These are phyloP conservation scores for Psittacula cyanocephala DNA, from an alignment of 2,113 vertebrate species.

Conservation along the genomic window DNA sequence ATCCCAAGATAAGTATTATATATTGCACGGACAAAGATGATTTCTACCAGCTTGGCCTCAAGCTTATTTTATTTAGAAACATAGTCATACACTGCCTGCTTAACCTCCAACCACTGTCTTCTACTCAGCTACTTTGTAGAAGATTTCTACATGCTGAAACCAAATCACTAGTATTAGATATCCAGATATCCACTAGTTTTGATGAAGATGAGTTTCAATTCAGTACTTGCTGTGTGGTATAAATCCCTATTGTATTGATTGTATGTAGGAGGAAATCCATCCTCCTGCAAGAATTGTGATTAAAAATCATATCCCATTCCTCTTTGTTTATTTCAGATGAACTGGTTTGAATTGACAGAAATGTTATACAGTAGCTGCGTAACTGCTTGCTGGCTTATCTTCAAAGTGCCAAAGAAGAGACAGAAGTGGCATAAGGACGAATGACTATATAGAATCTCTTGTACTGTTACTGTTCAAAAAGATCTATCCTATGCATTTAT, in stretches of 20 bases:
- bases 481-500: background rate
- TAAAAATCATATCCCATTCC: background rate
- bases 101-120: no score
- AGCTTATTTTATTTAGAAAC: no score
- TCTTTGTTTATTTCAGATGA: background rate
- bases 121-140: no score
- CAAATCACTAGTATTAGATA: background rate
- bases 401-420: background rate
- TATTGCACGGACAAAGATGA: no score
- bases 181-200: background rate
- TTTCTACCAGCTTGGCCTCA: no score
- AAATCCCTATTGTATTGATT: background rate
- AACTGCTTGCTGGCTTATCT: background rate
- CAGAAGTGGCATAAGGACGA: background rate
- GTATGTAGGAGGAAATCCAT: background rate
- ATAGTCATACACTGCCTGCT: no score
- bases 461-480: background rate
- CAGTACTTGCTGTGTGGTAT: background rate
- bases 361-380: background rate
- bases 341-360: background rate
- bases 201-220: background rate
- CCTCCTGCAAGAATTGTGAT: background rate
- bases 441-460: background rate
- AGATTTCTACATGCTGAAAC: background rate
- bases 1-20: no score